Conservation (phyloP, 2,797 vertebrate species). For the Enteromius unitaeniatus region DNA sequence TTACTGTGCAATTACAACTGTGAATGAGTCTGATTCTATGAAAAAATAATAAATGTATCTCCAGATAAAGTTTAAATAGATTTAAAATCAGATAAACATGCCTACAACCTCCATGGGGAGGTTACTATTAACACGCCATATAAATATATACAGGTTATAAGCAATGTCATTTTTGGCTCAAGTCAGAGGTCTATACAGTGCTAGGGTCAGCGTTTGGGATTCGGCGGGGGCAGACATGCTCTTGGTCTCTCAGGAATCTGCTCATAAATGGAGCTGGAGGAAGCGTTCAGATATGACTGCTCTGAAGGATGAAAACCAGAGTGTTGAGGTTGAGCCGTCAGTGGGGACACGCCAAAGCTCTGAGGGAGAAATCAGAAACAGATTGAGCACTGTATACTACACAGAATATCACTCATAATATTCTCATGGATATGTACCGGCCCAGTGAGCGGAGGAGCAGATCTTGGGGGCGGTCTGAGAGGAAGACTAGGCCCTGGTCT, state of each 20-base stretch:
- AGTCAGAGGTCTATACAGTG: neutral
- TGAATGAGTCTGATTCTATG: neutral
- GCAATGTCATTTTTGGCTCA: neutral
- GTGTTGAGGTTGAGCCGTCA: neutral
- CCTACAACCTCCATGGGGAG: neutral
- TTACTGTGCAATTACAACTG: neutral
- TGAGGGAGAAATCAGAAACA: conserved; percentile 18
- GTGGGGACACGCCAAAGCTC: conserved; percentile 27
- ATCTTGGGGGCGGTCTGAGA: conserved; percentile 53
- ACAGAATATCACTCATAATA: neutral
- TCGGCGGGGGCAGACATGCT: conserved; percentile 50
- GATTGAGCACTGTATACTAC: neutral
- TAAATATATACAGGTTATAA: neutral
- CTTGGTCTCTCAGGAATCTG: conserved; percentile 60
- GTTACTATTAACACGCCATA: neutral
- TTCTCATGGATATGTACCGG: conserved; percentile 48
- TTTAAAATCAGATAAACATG: neutral
- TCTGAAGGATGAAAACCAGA: conserved; percentile 28
- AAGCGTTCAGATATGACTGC: neutral
- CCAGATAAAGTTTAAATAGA: neutral
- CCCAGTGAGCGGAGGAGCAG: neutral
- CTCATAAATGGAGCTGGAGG: conserved; percentile 60
- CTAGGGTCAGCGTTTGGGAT: conserved; percentile 43
- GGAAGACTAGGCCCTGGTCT: conserved; percentile 54
- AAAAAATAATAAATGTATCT: neutral